phyloP scores from a whole-genome alignment of 2,888 invertebrate species.

The Axea sp. region DNA sequence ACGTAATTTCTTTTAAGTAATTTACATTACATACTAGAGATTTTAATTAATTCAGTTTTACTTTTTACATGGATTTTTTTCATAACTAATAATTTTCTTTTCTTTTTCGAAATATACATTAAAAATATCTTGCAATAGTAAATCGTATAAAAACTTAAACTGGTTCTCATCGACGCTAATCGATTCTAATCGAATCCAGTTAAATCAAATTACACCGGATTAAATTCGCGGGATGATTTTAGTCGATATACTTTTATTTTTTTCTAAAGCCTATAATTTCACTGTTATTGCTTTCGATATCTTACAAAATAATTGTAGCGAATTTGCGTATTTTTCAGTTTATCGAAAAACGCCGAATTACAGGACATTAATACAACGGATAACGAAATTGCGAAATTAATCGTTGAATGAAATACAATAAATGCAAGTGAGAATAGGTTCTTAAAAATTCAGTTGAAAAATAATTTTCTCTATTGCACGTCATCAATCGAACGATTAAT shows the following conservation, averaged over 20 bases:
- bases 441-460: constrained; percentile 7
- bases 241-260: background rate
- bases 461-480: constrained; percentile 4
- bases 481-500: constrained; percentile 10
- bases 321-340: constrained; percentile 5
- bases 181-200: constrained; percentile 11
- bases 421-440: background rate
- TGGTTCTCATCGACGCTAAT: constrained; percentile 15
- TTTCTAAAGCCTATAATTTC: constrained; percentile 13
- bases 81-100: too few species aligned
- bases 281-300: background rate
- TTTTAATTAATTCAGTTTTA: too few species aligned
- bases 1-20: too few species aligned
- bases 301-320: background rate
- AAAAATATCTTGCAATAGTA: too few species aligned
- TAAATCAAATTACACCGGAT: constrained; percentile 37
- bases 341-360: too few species aligned
- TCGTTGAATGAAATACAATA: constrained; percentile 1
- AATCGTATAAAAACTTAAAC: too few species aligned
- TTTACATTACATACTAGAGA: too few species aligned
- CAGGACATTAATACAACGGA: too few species aligned
- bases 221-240: constrained; percentile 32
- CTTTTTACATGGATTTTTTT: too few species aligned
- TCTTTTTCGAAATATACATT: too few species aligned
- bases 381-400: constrained; percentile 10